These are phyloP conservation scores for Phragmatobia fuliginosa DNA, from an alignment of 2,888 invertebrate genomes.

Conservation along the genomic window DNA sequence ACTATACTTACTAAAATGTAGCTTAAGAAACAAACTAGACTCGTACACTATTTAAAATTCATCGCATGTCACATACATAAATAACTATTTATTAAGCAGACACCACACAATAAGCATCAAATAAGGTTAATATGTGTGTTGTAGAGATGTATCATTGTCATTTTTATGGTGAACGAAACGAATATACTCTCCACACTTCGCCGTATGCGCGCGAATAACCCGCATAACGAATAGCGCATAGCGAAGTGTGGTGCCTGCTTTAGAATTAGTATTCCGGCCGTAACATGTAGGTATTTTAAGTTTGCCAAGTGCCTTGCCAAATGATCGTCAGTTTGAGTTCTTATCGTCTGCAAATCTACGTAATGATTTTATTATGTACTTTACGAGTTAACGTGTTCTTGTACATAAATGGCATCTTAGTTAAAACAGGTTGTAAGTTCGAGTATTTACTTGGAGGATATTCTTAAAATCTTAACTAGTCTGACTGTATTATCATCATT, in stretches of 20 bases:
- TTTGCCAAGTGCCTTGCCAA: slow-evolving; percentile 4
- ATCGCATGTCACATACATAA: neutral
- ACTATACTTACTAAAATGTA: neutral
- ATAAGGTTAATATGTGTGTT: too few relatives aligned
- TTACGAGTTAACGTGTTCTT: neutral
- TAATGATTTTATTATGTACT: neutral
- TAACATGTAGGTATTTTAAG: neutral
- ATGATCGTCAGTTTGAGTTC: neutral
- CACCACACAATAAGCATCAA: too few relatives aligned
- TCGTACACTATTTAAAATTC: neutral
- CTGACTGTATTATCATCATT: too few relatives aligned
- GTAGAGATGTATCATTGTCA: too few relatives aligned
- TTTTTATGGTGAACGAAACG: too few relatives aligned
- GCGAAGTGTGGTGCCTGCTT: too few relatives aligned
- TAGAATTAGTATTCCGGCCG: slow-evolving; percentile 5
- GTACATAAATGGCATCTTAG: neutral
- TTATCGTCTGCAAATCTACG: neutral
- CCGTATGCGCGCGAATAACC: too few relatives aligned
- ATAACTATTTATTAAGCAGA: too few relatives aligned
- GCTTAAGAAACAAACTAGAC: neutral
- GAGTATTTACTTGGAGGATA: neutral
- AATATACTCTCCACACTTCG: too few relatives aligned
- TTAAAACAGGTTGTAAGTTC: neutral
- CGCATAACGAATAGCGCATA: too few relatives aligned
- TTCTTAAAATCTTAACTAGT: too few relatives aligned